Conservation (phyloP, 2,888 invertebrate genomes). For the Ceraclea dissimilis region DNA sequence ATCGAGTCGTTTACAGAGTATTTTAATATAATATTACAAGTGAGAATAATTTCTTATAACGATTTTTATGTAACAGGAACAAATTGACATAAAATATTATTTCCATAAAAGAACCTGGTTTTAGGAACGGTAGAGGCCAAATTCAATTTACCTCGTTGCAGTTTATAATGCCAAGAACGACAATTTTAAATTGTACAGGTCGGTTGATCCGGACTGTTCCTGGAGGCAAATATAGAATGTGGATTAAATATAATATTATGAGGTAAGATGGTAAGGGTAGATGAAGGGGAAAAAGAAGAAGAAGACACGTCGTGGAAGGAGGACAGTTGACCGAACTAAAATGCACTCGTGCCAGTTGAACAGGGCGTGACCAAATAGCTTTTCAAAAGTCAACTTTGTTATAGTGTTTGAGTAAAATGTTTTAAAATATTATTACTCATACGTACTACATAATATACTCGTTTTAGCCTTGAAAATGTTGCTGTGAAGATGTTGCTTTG, state of each 20-base stretch:
- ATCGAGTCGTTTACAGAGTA: too few species aligned
- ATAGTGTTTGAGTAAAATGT: not conserved
- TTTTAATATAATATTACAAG: too few species aligned
- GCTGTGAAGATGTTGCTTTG: too few species aligned
- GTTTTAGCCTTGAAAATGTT: too few species aligned
- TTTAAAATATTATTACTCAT: too few species aligned
- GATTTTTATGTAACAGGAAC: too few species aligned
- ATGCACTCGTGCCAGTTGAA: constrained; percentile 11
- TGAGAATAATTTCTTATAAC: too few species aligned
- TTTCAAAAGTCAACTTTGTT: constrained; percentile 1
- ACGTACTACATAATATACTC: too few species aligned
- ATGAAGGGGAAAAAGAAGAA: not conserved
- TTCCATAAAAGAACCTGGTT: too few species aligned
- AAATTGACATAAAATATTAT: too few species aligned
- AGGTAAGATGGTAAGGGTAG: too few species aligned
- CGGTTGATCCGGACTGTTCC: constrained; percentile 17
- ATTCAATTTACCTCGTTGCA: constrained; percentile 8
- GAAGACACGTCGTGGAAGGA: not conserved
- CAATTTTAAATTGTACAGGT: constrained; percentile 24
- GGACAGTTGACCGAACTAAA: not conserved
- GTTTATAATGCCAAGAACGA: constrained; percentile 20
- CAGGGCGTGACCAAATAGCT: constrained; percentile 4
- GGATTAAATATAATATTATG: not conserved
- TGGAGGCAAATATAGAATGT: not conserved
- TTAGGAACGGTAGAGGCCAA: too few species aligned